Base-by-base conservation (phyloP, 2,888 invertebrate genomes). In the Mimachlamys varia region DNA sequence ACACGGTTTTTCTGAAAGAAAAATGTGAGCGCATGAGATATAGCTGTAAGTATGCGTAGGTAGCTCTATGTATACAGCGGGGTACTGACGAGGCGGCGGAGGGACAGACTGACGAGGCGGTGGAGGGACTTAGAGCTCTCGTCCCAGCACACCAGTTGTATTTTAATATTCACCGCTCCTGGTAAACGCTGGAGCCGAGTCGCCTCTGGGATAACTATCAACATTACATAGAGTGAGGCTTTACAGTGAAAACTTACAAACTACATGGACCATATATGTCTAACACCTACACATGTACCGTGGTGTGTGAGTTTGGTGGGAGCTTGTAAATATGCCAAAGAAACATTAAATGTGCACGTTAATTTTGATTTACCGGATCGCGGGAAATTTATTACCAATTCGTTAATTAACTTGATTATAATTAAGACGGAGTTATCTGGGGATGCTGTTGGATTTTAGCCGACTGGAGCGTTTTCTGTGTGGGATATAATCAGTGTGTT, bases 11-110 rank as follows among this genome's bases (percentile, higher is more conserved):
- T 76, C 33, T 22, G 12, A 76, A 33, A 76, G 76, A 76, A 76
- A 76, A 76, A 76, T 76, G 76, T 76, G 76, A 76, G 76, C 76
- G 76, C 76, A 33, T n/a, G 62, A 76, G 76, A 76, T 76, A 22
- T 58, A 58, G 22, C 58, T 58, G 58, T 58, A 19, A 17, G 19
- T 53, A 19, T 53, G 10, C 58, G 58, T 19, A 58, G 12, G 12
- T 22, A 58, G 22, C 22, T 55, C n/a, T 27, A 33, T 33, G 15
- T 12, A 33, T 33, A 7, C 33, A 76, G 76, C 33, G 33, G 17
- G 13, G 53, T 53, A 44, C 62, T 0, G 62, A 22, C 22, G 62
- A 62, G 62, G 76, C 13, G n/a, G 19, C 19, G 22, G 58, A 58
- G 58, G 58, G 58, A 7, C 22, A 62, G n/a, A n/a, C 62, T 7